phyloP scores from a whole-genome alignment of 1,140 invertebrate species.

The Panagrolaimus sp. region DNA sequence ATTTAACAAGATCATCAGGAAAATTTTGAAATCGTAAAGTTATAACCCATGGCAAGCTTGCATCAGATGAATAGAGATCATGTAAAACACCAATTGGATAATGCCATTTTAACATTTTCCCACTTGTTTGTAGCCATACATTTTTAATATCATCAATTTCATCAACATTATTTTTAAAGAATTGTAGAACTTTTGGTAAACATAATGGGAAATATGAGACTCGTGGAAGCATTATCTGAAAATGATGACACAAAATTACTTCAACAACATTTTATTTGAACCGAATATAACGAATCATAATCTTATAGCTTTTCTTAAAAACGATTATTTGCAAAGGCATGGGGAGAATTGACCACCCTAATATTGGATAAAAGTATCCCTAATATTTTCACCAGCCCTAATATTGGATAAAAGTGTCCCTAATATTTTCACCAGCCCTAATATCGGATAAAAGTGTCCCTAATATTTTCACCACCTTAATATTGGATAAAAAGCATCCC shows the following conservation, averaged over 20 bases:
- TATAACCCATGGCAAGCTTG: constrained; percentile 80
- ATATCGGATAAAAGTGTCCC: too few species aligned
- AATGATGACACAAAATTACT: too few species aligned
- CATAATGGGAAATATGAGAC: constrained; percentile 90
- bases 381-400: too few species aligned
- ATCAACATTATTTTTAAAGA: constrained; percentile 72
- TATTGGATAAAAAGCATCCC: too few species aligned
- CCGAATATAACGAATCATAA: neutral
- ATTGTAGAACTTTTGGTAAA: constrained; percentile 75
- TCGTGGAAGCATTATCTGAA: constrained; percentile 79
- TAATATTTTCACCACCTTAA: too few species aligned
- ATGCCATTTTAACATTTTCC: constrained; percentile 75
- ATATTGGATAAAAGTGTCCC: too few species aligned
- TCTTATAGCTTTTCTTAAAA: too few species aligned
- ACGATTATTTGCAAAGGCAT: too few species aligned
- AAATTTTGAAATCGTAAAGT: constrained; percentile 79
- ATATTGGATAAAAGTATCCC: too few species aligned
- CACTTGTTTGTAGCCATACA: constrained; percentile 91
- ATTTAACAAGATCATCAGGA: constrained; percentile 62
- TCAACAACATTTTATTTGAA: constrained; percentile 22
- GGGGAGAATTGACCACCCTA: too few species aligned
- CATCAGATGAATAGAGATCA: constrained; percentile 70
- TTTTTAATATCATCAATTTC: constrained; percentile 73
- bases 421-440: too few species aligned
- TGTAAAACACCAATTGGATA: constrained; percentile 89